Conservation (phyloP, 64 coral and sea anemone species). For the Trachythela sp. region DNA sequence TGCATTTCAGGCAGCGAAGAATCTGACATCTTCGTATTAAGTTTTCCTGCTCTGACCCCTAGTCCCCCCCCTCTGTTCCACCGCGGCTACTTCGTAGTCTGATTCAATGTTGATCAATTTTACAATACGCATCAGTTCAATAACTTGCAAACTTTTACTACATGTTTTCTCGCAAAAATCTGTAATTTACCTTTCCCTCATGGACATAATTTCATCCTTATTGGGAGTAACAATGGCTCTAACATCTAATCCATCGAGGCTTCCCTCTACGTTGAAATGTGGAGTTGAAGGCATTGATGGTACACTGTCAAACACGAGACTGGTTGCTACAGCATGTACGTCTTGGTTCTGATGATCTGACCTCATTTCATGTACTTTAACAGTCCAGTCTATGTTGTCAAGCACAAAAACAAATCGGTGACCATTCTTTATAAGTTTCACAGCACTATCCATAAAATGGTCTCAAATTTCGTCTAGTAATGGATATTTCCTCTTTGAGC, state of each 20-base stretch:
- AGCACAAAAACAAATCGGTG: constrained; percentile 49
- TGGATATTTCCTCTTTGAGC: constrained; percentile 33
- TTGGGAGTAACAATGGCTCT: not conserved
- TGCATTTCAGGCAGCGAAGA: too few relatives aligned
- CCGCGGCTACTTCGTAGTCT: too few relatives aligned
- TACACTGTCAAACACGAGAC: constrained; percentile 42
- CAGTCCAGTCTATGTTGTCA: constrained; percentile 64
- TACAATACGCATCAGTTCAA: not conserved
- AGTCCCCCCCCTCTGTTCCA: too few relatives aligned
- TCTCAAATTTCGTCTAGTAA: constrained; percentile 56
- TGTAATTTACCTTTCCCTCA: not conserved
- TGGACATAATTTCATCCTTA: not conserved
- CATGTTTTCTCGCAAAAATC: not conserved
- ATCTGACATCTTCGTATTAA: too few relatives aligned
- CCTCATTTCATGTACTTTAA: constrained; percentile 50
- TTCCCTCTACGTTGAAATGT: not conserved
- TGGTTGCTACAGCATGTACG: not conserved
- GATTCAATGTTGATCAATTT: not conserved
- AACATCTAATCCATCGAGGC: not conserved
- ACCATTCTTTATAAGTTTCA: constrained; percentile 36
- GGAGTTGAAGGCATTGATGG: constrained; percentile 8
- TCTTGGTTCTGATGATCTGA: not conserved
- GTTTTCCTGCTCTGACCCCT: too few relatives aligned
- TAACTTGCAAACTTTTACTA: not conserved
- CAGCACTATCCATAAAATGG: constrained; percentile 53